A percentile compares a stretch with the other conserved stretches of the same genome.
Evolutionary conservation across 2,797 vertebrate genomes (phyloP).

Genomic region (Diceros bicornis): DNA sequence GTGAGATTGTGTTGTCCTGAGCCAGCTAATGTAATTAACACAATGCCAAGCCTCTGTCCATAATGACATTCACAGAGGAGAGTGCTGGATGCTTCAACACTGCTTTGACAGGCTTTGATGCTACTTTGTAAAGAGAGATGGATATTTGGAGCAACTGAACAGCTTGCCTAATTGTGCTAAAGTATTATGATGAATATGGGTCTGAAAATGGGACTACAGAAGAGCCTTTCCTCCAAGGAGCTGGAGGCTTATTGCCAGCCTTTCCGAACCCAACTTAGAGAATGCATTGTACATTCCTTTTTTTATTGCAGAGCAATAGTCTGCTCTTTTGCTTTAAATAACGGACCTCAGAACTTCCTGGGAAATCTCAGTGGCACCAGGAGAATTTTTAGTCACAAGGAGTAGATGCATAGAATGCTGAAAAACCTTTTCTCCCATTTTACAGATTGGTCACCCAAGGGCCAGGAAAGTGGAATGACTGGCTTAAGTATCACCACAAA

Average conservation of each 20-base stretch:
- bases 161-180: conserved; percentile 64
- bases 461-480: background rate
- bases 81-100: background rate
- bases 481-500: background rate
- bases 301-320: background rate
- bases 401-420: background rate
- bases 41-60: background rate
- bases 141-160: background rate
- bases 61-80: conserved; percentile 54
- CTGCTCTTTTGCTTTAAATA: conserved; percentile 4
- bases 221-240: conserved; percentile 27
- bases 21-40: conserved; percentile 12
- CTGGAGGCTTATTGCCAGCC: background rate
- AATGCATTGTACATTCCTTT: background rate
- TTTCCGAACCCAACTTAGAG: background rate
- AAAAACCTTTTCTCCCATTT: background rate
- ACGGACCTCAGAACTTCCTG: background rate
- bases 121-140: conserved; percentile 56
- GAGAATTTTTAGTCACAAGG: background rate
- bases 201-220: background rate
- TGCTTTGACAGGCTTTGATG: conserved; percentile 53
- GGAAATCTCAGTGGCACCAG: background rate
- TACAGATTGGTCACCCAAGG: background rate
- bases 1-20: background rate
- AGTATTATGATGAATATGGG: conserved; percentile 50